Evolutionary conservation across 2,113 vertebrate genomes (phyloP).

Genomic region (Mesembrinibis cayennensis): DNA sequence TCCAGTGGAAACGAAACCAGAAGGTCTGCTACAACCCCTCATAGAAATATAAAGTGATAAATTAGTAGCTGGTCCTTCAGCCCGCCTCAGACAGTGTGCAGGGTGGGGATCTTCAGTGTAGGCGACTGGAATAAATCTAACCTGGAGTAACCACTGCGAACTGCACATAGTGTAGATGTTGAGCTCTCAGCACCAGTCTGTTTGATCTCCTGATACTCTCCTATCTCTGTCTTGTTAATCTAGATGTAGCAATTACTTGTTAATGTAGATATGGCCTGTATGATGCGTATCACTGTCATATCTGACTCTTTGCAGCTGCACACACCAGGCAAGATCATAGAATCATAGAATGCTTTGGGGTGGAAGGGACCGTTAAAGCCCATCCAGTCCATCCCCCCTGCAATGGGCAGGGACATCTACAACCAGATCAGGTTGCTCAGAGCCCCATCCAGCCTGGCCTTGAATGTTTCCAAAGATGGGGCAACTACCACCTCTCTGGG

Average conservation of each 20-base stretch:
- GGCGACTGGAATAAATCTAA: neutral
- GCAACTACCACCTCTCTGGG: too few species aligned
- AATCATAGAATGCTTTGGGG: too few species aligned
- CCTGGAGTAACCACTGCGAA: neutral
- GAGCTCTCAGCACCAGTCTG: neutral
- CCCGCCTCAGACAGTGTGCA: neutral
- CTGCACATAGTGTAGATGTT: neutral
- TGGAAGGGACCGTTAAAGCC: too few species aligned
- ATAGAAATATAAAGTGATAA: neutral
- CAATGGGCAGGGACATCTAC: too few species aligned
- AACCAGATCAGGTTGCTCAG: too few species aligned
- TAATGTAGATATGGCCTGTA: neutral
- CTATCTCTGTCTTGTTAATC: neutral
- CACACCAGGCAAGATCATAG: neutral
- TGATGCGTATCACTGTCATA: neutral
- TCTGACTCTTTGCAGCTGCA: neutral
- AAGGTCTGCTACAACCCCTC: neutral
- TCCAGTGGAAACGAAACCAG: neutral
- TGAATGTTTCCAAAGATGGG: too few species aligned
- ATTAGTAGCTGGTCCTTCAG: neutral
- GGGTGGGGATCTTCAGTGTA: neutral
- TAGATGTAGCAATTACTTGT: conserved; percentile 19
- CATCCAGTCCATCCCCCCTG: too few species aligned
- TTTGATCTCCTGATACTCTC: neutral
- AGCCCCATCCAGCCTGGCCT: too few species aligned